phyloP scores from a whole-genome alignment of 2,797 vertebrate genomes.

The Tokudaia muenninki region DNA sequence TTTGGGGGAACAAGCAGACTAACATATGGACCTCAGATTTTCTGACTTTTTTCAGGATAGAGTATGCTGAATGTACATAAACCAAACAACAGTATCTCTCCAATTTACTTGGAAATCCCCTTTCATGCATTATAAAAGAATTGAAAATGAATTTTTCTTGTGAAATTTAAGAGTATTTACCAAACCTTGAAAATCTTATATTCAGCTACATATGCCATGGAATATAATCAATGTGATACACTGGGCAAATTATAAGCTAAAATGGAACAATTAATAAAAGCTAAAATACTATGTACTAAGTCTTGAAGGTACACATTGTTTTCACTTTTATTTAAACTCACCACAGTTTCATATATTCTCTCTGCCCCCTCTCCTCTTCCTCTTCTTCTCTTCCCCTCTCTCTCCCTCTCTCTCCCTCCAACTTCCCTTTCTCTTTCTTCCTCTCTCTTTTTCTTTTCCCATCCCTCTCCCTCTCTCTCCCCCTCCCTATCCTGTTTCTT shows the following conservation, averaged over 20 bases:
- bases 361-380: too few relatives aligned
- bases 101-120: constrained; percentile 48
- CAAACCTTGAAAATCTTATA: neutral
- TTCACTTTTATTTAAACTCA: constrained; percentile 39
- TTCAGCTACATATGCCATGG: neutral
- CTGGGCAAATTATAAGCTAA: constrained; percentile 41
- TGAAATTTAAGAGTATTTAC: constrained; percentile 62
- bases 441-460: neutral
- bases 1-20: constrained; percentile 26
- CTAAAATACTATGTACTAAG: constrained; percentile 15
- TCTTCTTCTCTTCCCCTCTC: neutral
- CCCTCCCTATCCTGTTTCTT: neutral
- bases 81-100: constrained; percentile 48
- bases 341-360: neutral
- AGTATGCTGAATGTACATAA: constrained; percentile 25
- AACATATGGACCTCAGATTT: neutral
- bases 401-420: neutral
- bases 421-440: too few relatives aligned
- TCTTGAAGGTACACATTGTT: neutral
- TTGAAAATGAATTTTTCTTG: constrained; percentile 20
- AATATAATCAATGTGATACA: constrained; percentile 32
- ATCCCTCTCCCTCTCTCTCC: fast-evolving
- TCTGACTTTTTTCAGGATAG: constrained; percentile 21
- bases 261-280: constrained; percentile 37
- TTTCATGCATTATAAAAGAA: constrained; percentile 32